These are phyloP conservation scores for Chloroceryle amazona DNA, from an alignment of 2,797 vertebrate species.

Conservation along the genomic window DNA sequence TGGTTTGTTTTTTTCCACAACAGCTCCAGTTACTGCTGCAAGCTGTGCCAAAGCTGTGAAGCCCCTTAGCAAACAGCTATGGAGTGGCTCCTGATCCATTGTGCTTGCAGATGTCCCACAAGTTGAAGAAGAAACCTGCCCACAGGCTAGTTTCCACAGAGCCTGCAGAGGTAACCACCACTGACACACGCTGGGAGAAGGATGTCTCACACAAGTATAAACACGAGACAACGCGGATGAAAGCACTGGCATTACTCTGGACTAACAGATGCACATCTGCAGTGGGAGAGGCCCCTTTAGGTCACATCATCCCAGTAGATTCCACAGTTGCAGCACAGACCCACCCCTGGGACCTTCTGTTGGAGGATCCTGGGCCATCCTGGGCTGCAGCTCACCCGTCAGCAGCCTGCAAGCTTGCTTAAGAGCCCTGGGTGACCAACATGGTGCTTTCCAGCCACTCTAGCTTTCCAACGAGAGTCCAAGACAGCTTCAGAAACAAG, in stretches of 20 bases:
- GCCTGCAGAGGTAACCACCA: not conserved
- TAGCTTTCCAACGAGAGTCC: not conserved
- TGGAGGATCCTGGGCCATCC: not conserved
- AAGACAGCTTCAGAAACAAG: not conserved
- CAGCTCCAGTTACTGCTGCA: not conserved
- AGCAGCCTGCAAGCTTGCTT: not conserved
- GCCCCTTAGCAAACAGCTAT: not conserved
- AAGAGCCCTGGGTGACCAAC: not conserved
- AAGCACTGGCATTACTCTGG: not conserved
- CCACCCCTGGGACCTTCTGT: not conserved
- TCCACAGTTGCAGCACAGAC: not conserved
- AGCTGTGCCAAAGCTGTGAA: not conserved
- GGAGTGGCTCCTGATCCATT: not conserved
- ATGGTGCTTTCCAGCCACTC: not conserved
- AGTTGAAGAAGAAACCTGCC: not conserved
- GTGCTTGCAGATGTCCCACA: not conserved
- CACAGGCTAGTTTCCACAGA: not conserved
- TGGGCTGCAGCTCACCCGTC: not conserved
- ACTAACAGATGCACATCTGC: rapidly evolving
- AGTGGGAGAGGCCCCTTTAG: not conserved
- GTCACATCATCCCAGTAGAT: not conserved
- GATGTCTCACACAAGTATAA: not conserved
- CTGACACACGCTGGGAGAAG: not conserved
- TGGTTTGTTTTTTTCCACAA: not conserved
- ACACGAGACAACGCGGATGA: not conserved